A percentile compares a stretch with the other conserved stretches of the same genome.
phyloP scores from a whole-genome alignment of 1,140 invertebrate species.

The Bombus turneri region DNA sequence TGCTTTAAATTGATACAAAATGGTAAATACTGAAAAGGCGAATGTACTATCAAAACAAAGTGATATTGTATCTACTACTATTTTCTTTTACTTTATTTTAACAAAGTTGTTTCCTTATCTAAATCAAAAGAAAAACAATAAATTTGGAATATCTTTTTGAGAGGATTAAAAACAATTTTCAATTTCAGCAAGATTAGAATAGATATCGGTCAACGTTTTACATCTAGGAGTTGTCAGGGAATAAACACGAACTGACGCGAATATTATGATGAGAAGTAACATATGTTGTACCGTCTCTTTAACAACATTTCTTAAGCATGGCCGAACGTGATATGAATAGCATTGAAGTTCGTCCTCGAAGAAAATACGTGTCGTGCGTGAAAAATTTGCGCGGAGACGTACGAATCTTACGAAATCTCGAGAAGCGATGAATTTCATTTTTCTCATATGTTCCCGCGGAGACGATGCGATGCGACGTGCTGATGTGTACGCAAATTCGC shows the following conservation, averaged over 20 bases:
- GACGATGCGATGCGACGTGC: background rate
- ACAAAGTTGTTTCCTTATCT: too few species aligned
- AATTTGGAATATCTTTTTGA: too few species aligned
- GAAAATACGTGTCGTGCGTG: conserved; percentile 14
- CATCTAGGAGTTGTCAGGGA: background rate
- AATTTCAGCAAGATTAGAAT: background rate
- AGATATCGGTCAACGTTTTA: background rate
- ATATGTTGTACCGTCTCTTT: conserved; percentile 6
- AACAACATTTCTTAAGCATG: conserved; percentile 29
- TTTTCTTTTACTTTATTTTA: too few species aligned
- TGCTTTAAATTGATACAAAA: too few species aligned
- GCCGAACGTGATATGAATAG: conserved; percentile 25
- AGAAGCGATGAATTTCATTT: conserved; percentile 15
- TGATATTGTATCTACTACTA: too few species aligned
- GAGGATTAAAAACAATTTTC: background rate
- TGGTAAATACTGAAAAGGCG: too few species aligned
- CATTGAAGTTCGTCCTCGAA: background rate
- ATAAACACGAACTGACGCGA: background rate
- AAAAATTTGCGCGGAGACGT: background rate
- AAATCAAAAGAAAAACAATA: too few species aligned
- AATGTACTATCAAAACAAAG: too few species aligned
- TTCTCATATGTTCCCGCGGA: background rate
- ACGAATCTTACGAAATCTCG: conserved; percentile 13
- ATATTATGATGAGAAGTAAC: conserved; percentile 15
- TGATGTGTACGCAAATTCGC: conserved; percentile 40